Percentiles rank a stretch among this genome's conserved stretches.
Conservation (phyloP, 2,797 vertebrate genomes). For the Darevskia nairensis region DNA sequence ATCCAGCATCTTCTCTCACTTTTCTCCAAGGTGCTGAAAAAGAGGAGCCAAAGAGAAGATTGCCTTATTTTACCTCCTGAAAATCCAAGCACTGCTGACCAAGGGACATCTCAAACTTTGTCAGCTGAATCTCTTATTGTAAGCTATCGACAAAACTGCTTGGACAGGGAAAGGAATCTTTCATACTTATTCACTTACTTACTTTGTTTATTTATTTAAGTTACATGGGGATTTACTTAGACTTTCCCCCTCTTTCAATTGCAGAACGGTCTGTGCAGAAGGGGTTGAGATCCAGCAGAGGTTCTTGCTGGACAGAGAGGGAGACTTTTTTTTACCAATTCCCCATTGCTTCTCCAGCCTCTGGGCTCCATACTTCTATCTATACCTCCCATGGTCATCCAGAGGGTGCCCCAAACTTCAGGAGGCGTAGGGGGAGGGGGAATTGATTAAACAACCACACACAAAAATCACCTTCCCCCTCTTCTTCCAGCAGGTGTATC, state of each 20-base stretch:
- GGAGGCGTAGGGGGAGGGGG: background rate
- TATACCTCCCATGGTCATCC: background rate
- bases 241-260: background rate
- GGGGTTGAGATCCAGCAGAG: too few species aligned
- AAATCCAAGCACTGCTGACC: conserved; percentile 17
- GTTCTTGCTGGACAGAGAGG: too few species aligned
- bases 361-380: background rate
- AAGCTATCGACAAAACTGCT: conserved; percentile 25
- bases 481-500: background rate
- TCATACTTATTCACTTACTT: too few species aligned
- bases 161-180: background rate
- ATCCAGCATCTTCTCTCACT: conserved; percentile 36
- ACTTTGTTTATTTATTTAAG: too few species aligned
- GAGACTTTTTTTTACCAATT: background rate
- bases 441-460: background rate
- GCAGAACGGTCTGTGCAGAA: background rate
- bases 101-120: background rate
- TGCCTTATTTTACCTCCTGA: conserved; percentile 34
- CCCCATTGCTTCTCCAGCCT: background rate
- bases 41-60: conserved; percentile 41
- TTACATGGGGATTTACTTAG: background rate
- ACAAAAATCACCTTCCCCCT: background rate
- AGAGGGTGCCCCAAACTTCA: background rate
- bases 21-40: conserved; percentile 44
- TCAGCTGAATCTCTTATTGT: background rate